These are phyloP conservation scores for Falco columbarius DNA, from an alignment of 2,797 vertebrate genomes.

Conservation along the genomic window DNA sequence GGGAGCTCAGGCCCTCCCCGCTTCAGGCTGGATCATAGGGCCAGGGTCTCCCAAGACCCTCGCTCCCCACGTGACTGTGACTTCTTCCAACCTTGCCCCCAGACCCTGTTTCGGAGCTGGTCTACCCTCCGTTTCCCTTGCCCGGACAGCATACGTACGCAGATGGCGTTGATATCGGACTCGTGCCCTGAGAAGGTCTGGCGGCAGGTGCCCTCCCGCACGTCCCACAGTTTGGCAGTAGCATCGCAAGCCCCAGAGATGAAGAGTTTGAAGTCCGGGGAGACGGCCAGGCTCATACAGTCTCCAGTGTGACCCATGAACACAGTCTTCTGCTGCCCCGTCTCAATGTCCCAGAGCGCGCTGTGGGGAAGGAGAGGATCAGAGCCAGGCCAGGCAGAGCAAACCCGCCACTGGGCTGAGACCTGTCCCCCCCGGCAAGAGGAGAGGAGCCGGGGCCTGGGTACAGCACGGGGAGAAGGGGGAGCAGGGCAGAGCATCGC, in stretches of 20 bases:
- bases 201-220: slow-evolving; percentile 89
- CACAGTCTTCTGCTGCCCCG: slow-evolving; percentile 89
- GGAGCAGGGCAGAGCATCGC: not conserved
- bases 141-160: slow-evolving; percentile 75
- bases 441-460: not conserved
- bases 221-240: slow-evolving; percentile 97
- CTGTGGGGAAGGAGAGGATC: slow-evolving; percentile 66
- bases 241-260: slow-evolving; percentile 96
- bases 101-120: not conserved
- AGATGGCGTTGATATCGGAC: slow-evolving; percentile 96
- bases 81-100: not conserved
- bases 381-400: not conserved
- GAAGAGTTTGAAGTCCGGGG: slow-evolving; percentile 94
- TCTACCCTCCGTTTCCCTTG: not conserved
- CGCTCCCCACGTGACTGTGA: not conserved
- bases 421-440: not conserved
- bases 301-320: slow-evolving; percentile 94
- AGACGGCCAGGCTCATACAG: slow-evolving; percentile 93
- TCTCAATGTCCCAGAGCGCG: slow-evolving; percentile 97
- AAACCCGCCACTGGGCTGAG: not conserved
- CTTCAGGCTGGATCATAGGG: not conserved
- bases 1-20: not conserved
- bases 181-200: slow-evolving; percentile 95
- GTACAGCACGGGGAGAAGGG: not conserved
- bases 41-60: not conserved